These are phyloP conservation scores for Aulostomus chinensis DNA, from an alignment of 2,797 vertebrate genomes.

Conservation along the genomic window DNA sequence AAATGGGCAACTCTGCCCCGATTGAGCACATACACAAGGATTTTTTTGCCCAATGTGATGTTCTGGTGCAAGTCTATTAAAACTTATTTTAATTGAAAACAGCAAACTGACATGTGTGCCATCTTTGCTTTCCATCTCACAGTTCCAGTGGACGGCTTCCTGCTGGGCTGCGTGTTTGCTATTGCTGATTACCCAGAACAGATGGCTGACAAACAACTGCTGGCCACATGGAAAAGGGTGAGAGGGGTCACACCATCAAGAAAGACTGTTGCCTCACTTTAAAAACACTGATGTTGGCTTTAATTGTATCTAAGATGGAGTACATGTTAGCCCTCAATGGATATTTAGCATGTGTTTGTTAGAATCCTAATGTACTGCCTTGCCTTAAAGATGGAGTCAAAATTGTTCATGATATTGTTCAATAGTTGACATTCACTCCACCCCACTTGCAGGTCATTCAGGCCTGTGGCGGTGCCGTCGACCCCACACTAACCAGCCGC, in stretches of 20 bases:
- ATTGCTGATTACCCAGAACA: slow-evolving; percentile 97
- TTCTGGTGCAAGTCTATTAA: too few relatives aligned
- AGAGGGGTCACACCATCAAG: slow-evolving; percentile 32
- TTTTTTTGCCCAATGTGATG: too few relatives aligned
- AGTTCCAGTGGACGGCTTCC: slow-evolving; percentile 94
- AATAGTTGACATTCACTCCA: background rate
- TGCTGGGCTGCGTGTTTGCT: slow-evolving; percentile 93
- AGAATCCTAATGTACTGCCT: too few relatives aligned
- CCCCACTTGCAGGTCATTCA: slow-evolving; percentile 87
- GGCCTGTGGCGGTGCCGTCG: slow-evolving; percentile 90
- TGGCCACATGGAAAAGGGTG: slow-evolving; percentile 96
- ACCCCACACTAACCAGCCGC: slow-evolving; percentile 86
- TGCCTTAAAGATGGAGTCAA: background rate
- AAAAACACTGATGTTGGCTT: too few relatives aligned
- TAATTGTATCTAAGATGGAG: too few relatives aligned
- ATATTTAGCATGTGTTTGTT: background rate
- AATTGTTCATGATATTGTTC: background rate
- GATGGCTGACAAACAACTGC: slow-evolving; percentile 96
- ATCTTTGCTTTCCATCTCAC: slow-evolving; percentile 6
- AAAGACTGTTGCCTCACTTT: background rate
- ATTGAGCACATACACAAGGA: too few relatives aligned
- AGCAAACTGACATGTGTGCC: background rate
- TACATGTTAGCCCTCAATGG: too few relatives aligned
- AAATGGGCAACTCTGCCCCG: too few relatives aligned
- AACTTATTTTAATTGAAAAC: background rate